Percentiles rank a stretch among this genome's conserved stretches.
These are phyloP conservation scores for Protomyctophum bolini DNA, from an alignment of 2,113 vertebrate genomes.

Conservation along the genomic window DNA sequence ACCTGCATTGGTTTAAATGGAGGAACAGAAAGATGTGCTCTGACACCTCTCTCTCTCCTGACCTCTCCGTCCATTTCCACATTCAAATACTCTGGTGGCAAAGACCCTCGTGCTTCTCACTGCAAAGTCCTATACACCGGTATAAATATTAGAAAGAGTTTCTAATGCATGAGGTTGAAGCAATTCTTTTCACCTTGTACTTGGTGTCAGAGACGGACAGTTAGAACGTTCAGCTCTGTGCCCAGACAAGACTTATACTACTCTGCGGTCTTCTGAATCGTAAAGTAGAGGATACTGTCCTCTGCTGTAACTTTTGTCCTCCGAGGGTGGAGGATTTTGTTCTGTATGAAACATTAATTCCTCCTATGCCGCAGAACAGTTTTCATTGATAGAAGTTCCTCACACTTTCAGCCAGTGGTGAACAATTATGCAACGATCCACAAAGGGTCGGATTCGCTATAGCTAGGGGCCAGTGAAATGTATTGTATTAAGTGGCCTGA, in stretches of 20 bases:
- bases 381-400: not conserved
- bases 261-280: too few species aligned
- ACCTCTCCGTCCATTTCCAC: conserved; percentile 11
- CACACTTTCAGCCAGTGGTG: conserved; percentile 1
- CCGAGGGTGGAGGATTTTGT: not conserved
- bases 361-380: not conserved
- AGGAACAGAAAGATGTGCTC: not conserved
- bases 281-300: not conserved
- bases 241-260: not conserved
- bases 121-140: not conserved
- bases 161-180: conserved; percentile 36
- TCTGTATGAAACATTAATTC: not conserved
- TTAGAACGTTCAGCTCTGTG: not conserved
- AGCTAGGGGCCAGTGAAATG: not conserved
- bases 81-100: conserved; percentile 2
- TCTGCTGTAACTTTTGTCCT: conserved; percentile 6
- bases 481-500: not conserved
- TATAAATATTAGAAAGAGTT: conserved; percentile 2
- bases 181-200: conserved; percentile 30
- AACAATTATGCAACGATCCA: conserved; percentile 6
- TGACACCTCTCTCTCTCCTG: not conserved
- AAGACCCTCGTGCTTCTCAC: not conserved
- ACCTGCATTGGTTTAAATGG: not conserved
- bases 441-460: conserved; percentile 5
- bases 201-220: conserved; percentile 8